phyloP scores from a whole-genome alignment of 2,888 invertebrate species.

The Linnaemya vulpina region DNA sequence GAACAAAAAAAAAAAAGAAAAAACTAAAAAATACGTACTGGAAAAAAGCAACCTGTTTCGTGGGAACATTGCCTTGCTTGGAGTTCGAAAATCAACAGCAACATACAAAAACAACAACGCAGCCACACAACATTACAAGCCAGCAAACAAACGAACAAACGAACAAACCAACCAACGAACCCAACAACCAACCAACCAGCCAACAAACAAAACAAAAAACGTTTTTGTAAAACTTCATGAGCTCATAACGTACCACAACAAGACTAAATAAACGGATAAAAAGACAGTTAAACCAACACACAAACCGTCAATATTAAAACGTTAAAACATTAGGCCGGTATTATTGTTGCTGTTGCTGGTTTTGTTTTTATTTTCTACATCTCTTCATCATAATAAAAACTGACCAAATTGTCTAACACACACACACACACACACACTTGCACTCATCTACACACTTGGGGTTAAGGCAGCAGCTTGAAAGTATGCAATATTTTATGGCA shows the following conservation, averaged over 20 bases:
- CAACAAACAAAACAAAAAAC: slow-evolving; percentile 24
- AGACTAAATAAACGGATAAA: slow-evolving; percentile 50
- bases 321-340: slow-evolving; percentile 55
- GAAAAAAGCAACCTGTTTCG: slow-evolving; percentile 81
- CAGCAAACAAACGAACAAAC: slow-evolving; percentile 23
- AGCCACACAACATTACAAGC: slow-evolving; percentile 21
- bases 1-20: slow-evolving; percentile 12
- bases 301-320: slow-evolving; percentile 62
- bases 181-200: slow-evolving; percentile 14
- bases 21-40: slow-evolving; percentile 14
- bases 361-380: slow-evolving; percentile 38
- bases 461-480: slow-evolving; percentile 28
- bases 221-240: slow-evolving; percentile 53
- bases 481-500: slow-evolving; percentile 28
- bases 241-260: slow-evolving; percentile 57
- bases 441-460: background rate
- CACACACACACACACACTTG: slow-evolving; percentile 19
- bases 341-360: slow-evolving; percentile 18
- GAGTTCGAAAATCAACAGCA: slow-evolving; percentile 56
- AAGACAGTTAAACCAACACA: slow-evolving; percentile 49
- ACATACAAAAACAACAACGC: slow-evolving; percentile 37
- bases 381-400: slow-evolving; percentile 63
- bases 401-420: slow-evolving; percentile 65
- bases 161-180: slow-evolving; percentile 35
- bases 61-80: slow-evolving; percentile 82